Conservation (phyloP, 2,888 invertebrate genomes). For the Nasonovia ribisnigri region DNA sequence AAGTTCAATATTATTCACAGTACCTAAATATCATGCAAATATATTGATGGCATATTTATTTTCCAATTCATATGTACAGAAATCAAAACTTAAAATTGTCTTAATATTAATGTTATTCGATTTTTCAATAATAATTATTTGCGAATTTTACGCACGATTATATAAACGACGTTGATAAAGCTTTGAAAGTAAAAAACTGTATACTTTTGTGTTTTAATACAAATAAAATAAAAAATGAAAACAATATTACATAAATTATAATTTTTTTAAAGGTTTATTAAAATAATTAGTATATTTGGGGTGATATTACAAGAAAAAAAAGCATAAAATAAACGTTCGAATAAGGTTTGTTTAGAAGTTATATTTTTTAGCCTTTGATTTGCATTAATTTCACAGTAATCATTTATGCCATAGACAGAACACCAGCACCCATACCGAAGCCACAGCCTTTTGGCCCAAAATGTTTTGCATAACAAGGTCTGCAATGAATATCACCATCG, state of each 20-base stretch:
- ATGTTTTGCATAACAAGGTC: constrained; percentile 88
- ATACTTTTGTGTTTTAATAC: neutral
- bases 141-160: neutral
- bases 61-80: neutral
- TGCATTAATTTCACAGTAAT: neutral
- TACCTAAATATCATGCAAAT: neutral
- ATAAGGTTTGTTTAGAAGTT: constrained; percentile 36
- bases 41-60: neutral
- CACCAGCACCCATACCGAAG: constrained; percentile 91
- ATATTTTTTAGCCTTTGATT: constrained; percentile 30
- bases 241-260: neutral
- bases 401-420: constrained; percentile 85
- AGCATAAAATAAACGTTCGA: constrained; percentile 27
- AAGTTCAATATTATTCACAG: neutral
- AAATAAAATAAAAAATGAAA: neutral
- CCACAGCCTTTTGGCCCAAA: constrained; percentile 92
- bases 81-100: neutral
- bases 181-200: neutral
- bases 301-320: constrained; percentile 45
- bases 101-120: neutral
- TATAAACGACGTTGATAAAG: neutral
- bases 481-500: constrained; percentile 93
- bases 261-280: constrained; percentile 22
- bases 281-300: constrained; percentile 44
- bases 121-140: neutral